Conservation (phyloP, 2,797 vertebrate genomes). For the Propithecus perrieri region DNA sequence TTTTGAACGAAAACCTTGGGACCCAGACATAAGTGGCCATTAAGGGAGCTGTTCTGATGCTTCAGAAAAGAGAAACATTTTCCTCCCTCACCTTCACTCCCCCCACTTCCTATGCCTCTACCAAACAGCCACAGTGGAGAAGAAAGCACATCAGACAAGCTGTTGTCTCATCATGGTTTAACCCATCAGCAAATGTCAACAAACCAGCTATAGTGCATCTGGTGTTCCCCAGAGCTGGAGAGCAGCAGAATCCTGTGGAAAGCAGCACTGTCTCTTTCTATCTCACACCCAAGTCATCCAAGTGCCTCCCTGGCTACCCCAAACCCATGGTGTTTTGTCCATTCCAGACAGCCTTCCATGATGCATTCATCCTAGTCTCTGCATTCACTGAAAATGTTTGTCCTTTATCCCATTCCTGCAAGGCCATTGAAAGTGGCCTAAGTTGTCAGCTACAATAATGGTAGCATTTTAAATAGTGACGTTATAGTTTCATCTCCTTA, state of each 20-base stretch:
- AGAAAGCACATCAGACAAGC: background rate
- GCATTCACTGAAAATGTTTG: background rate
- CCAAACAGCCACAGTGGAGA: background rate
- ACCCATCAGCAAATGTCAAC: background rate
- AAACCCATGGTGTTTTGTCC: background rate
- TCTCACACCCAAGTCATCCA: background rate
- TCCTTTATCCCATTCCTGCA: background rate
- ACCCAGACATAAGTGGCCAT: conserved; percentile 25
- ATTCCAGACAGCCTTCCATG: background rate
- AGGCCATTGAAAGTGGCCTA: background rate
- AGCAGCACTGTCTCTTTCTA: background rate
- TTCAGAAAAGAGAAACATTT: conserved; percentile 47
- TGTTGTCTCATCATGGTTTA: background rate
- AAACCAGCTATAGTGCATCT: background rate
- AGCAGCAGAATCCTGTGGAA: background rate
- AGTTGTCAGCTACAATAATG: background rate
- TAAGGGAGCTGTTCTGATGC: conserved; percentile 31
- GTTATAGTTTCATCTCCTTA: background rate
- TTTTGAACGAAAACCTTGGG: conserved; percentile 47
- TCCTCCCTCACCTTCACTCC: background rate
- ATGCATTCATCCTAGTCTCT: background rate
- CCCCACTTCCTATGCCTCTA: background rate
- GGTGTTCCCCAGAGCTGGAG: background rate
- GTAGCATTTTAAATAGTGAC: background rate
- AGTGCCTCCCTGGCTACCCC: background rate